Conservation (phyloP, 1,140 invertebrate genomes). For the Panonychus citri region DNA sequence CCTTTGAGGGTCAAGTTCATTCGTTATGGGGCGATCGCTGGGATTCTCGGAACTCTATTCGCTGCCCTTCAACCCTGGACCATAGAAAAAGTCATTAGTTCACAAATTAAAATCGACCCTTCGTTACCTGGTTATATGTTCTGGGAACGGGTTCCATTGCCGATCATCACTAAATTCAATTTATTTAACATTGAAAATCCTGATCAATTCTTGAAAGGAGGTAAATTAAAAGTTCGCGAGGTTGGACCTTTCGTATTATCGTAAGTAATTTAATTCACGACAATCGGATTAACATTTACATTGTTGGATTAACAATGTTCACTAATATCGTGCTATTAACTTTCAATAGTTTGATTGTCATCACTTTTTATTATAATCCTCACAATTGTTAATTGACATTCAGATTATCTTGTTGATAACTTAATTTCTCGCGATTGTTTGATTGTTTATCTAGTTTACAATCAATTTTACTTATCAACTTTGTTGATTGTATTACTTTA, state of each 20-base stretch:
- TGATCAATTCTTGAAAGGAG: background rate
- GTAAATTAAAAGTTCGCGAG: background rate
- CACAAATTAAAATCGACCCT: background rate
- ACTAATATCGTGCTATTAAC: no score
- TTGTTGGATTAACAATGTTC: no score
- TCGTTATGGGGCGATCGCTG: background rate
- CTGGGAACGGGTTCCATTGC: background rate
- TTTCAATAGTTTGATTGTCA: no score
- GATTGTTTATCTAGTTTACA: no score
- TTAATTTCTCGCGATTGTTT: no score
- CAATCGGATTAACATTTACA: no score
- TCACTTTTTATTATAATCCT: no score
- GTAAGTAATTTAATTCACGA: background rate
- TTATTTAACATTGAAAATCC: constrained; percentile 3
- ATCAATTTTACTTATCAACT: no score
- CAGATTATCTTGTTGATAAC: no score
- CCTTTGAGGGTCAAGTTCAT: background rate
- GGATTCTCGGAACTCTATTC: background rate
- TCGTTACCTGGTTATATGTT: background rate
- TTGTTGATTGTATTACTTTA: no score
- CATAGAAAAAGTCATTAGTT: background rate
- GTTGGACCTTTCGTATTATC: background rate
- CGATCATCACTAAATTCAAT: background rate
- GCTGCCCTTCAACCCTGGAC: background rate
- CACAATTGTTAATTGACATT: no score